These are phyloP conservation scores for Disparrhopalites patrizii DNA, from an alignment of 2,888 invertebrate species.

Conservation along the genomic window DNA sequence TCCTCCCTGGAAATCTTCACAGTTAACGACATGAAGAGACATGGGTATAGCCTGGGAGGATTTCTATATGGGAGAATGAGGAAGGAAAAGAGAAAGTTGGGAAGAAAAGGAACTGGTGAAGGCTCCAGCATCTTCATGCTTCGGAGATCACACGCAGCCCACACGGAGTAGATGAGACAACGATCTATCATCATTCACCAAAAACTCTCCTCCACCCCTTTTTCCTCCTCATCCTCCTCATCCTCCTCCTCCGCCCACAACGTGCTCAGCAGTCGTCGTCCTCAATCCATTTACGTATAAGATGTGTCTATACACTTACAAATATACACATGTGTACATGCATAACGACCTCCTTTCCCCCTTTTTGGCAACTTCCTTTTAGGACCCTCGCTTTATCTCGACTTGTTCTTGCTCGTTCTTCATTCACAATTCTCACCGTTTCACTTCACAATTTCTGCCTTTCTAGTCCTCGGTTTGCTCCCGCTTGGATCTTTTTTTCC, in stretches of 20 bases:
- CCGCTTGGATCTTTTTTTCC: background rate
- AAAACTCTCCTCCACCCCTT: background rate
- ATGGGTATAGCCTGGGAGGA: no score
- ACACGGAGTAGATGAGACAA: constrained; percentile 12
- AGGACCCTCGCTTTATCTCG: constrained; percentile 4
- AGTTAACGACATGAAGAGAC: no score
- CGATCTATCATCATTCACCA: constrained; percentile 20
- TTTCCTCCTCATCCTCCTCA: no score
- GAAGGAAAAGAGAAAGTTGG: no score
- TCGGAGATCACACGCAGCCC: constrained; percentile 9
- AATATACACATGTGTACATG: background rate
- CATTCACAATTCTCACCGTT: background rate
- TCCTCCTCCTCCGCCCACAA: background rate
- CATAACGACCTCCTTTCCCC: constrained; percentile 11
- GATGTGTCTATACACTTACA: background rate
- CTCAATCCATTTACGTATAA: background rate
- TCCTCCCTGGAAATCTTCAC: no score
- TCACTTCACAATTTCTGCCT: background rate
- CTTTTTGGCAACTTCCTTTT: constrained; percentile 15
- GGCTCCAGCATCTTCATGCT: constrained; percentile 21
- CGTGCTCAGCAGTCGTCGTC: background rate
- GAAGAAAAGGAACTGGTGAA: constrained; percentile 11
- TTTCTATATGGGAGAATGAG: no score
- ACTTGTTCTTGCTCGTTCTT: constrained; percentile 1
- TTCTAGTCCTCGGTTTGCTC: background rate